These are phyloP conservation scores for Donacobius atricapilla DNA, from an alignment of 2,113 vertebrate genomes.

Conservation along the genomic window DNA sequence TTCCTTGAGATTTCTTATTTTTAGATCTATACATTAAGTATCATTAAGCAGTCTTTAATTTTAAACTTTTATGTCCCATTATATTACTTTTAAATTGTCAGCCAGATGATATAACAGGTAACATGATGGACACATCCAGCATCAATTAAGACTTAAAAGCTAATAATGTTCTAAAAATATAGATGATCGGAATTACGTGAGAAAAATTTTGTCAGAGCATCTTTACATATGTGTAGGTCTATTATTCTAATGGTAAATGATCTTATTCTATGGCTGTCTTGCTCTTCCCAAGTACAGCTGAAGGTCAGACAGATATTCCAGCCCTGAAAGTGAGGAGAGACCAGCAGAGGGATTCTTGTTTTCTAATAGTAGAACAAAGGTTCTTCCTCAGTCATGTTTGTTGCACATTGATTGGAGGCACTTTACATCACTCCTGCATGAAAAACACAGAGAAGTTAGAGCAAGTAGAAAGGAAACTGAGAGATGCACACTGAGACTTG, in stretches of 20 bases:
- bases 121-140: not conserved
- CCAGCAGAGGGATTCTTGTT: not conserved
- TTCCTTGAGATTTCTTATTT: constrained; percentile 25
- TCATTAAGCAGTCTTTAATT: constrained; percentile 14
- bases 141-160: constrained; percentile 20
- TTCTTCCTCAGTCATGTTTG: not conserved
- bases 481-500: not conserved
- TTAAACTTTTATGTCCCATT: constrained; percentile 31
- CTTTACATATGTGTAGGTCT: not conserved
- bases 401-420: not conserved
- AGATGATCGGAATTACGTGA: not conserved
- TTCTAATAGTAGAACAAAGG: not conserved
- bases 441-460: not conserved
- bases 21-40: constrained; percentile 27
- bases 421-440: not conserved
- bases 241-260: not conserved
- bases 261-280: not conserved
- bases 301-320: not conserved
- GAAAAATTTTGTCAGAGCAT: not conserved
- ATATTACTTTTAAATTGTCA: constrained; percentile 25
- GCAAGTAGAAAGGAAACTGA: not conserved
- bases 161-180: constrained; percentile 32
- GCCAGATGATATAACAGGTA: not conserved
- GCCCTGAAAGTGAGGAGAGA: not conserved
- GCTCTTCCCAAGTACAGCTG: not conserved